Evolutionary conservation across 2,113 vertebrate species (phyloP).

Genomic region (Dissostichus mawsoni): DNA sequence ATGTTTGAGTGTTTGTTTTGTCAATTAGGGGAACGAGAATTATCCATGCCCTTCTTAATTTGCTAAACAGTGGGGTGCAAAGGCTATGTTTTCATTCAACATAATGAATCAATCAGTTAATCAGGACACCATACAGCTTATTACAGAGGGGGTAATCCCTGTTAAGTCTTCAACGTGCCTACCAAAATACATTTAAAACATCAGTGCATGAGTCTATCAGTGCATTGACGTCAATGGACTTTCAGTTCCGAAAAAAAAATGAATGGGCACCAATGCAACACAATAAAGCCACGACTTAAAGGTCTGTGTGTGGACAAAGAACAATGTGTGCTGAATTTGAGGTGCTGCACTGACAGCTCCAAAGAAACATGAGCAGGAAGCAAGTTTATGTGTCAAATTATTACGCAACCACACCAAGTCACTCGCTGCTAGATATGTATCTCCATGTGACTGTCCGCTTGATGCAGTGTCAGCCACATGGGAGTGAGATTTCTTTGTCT

Average conservation of each 20-base stretch:
- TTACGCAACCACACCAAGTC: conserved; percentile 63
- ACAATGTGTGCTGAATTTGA: conserved; percentile 29
- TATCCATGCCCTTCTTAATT: conserved; percentile 10
- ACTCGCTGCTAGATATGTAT: conserved; percentile 41
- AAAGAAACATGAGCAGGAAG: conserved; percentile 59
- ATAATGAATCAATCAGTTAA: conserved; percentile 53
- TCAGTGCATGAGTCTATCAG: not conserved
- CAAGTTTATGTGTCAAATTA: conserved; percentile 61
- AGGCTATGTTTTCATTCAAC: conserved; percentile 58
- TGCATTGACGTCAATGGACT: conserved; percentile 10
- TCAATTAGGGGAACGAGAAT: conserved; percentile 7
- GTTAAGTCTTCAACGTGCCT: not conserved
- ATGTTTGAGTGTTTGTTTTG: conserved; percentile 7
- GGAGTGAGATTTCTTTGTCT: conserved; percentile 65
- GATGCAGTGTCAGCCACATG: conserved; percentile 61
- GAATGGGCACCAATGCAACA: conserved; percentile 6
- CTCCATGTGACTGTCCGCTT: conserved; percentile 47
- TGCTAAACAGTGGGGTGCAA: conserved; percentile 41
- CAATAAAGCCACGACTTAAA: conserved; percentile 5
- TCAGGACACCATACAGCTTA: conserved; percentile 29
- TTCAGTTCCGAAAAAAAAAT: not conserved
- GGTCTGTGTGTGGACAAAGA: not conserved
- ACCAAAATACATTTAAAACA: conserved; percentile 41
- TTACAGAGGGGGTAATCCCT: conserved; percentile 11
- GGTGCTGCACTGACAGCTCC: conserved; percentile 12